These are phyloP conservation scores for Synanthedon myopaeformis DNA, from an alignment of 2,888 invertebrate species.

Conservation along the genomic window DNA sequence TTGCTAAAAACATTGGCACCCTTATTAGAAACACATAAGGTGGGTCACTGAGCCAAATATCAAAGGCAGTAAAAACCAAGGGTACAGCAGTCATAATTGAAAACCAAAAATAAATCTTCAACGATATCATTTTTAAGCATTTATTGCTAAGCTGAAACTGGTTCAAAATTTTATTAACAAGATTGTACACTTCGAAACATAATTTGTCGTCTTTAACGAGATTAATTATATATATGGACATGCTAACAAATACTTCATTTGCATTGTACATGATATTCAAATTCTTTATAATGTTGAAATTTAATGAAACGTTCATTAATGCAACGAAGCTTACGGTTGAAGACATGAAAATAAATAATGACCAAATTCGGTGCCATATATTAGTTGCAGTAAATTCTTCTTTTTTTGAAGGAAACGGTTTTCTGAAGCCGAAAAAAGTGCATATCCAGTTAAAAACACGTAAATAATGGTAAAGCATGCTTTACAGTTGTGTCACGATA, in stretches of 20 bases:
- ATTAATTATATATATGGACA: conserved; percentile 16
- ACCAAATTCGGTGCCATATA: conserved; percentile 16
- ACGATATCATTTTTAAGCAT: conserved; percentile 17
- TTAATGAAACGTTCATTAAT: conserved; percentile 9
- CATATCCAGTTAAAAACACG: conserved; percentile 18
- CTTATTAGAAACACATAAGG: conserved; percentile 22
- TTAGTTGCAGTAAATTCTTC: conserved; percentile 2
- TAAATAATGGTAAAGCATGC: conserved; percentile 26
- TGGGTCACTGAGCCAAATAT: conserved; percentile 16
- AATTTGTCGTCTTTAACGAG: conserved; percentile 12
- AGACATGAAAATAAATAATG: conserved; percentile 12
- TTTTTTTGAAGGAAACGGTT: conserved; percentile 14
- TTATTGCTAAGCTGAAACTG: conserved; percentile 14
- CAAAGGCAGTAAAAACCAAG: conserved; percentile 16
- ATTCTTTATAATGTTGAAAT: conserved; percentile 15
- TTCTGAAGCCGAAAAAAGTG: conserved; percentile 21
- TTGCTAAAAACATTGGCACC: conserved; percentile 28
- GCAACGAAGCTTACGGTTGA: conserved; percentile 11
- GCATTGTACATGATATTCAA: conserved; percentile 17
- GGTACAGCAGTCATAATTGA: conserved; percentile 13
- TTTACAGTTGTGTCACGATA: background rate
- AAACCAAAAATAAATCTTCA: conserved; percentile 29
- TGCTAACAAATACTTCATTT: conserved; percentile 22
- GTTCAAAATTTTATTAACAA: conserved; percentile 12
- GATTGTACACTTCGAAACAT: conserved; percentile 17